Conservation (phyloP, 1,140 invertebrate genomes). For the Drosophila gunungcola region DNA sequence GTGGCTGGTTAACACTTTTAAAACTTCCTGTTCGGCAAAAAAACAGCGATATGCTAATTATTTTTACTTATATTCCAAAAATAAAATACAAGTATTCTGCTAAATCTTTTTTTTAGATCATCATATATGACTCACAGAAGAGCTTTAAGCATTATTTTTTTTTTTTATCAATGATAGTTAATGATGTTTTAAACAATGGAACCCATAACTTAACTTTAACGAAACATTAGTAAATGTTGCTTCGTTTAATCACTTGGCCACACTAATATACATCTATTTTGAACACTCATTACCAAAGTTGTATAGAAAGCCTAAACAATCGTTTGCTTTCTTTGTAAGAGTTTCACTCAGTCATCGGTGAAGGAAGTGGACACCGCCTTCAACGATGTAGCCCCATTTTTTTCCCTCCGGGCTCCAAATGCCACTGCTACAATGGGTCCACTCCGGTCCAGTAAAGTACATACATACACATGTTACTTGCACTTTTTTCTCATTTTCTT, state of each 20-base stretch:
- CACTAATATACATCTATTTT: not conserved
- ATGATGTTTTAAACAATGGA: no score
- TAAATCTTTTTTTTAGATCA: not conserved
- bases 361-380: conserved; percentile 10
- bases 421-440: not conserved
- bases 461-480: conserved; percentile 41
- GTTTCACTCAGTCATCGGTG: conserved; percentile 7
- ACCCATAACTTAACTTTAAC: no score
- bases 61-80: not conserved
- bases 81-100: not conserved
- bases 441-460: conserved; percentile 3
- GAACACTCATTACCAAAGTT: not conserved
- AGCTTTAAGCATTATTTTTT: not conserved
- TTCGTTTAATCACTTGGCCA: conserved; percentile 3
- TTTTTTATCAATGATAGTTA: not conserved
- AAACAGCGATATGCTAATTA: conserved; percentile 23
- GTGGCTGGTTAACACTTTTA: conserved; percentile 2
- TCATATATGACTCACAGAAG: not conserved
- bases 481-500: conserved; percentile 52
- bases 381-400: not conserved
- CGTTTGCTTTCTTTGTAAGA: not conserved
- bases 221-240: no score
- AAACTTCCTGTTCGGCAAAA: conserved; percentile 1
- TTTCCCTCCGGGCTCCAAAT: conserved; percentile 1
- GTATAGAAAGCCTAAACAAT: not conserved